Evolutionary conservation across 2,797 vertebrate genomes (phyloP).

Genomic region (Morus bassanus): DNA sequence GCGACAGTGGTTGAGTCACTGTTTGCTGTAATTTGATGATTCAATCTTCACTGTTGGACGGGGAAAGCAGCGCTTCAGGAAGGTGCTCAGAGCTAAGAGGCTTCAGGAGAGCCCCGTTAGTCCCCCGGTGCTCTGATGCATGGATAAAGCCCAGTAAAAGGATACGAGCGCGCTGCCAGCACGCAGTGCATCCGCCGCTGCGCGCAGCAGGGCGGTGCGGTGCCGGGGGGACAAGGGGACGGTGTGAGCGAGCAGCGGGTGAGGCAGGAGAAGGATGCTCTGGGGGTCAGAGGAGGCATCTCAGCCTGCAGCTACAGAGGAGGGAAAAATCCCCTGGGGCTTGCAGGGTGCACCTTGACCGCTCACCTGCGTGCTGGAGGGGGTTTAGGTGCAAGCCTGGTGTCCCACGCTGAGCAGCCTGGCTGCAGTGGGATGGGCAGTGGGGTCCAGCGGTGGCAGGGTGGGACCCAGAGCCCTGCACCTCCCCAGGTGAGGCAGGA

Average conservation of each 20-base stretch:
- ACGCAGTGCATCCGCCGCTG: background rate
- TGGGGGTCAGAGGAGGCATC: background rate
- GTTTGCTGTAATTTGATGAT: background rate
- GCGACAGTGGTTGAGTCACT: background rate
- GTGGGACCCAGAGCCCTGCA: background rate
- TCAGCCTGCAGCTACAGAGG: background rate
- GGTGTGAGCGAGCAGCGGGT: fast-evolving
- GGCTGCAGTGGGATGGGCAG: background rate
- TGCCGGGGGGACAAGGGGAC: background rate
- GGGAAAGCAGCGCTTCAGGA: background rate
- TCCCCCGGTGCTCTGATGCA: background rate
- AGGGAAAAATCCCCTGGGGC: background rate
- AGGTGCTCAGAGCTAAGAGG: background rate
- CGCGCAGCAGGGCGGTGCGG: background rate
- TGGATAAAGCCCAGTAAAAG: background rate
- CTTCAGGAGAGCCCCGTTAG: background rate
- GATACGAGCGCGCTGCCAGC: fast-evolving
- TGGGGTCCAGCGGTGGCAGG: background rate
- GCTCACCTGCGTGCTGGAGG: fast-evolving
- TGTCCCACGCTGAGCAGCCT: background rate
- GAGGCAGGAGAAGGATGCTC: background rate
- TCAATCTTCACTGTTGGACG: background rate
- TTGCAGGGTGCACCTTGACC: background rate
- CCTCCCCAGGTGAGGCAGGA: background rate
- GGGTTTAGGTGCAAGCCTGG: no score